A percentile compares a stretch with the other conserved stretches of the same genome.
Evolutionary conservation across 1,140 invertebrate species (phyloP).

Genomic region (Drosophila setifemur): DNA sequence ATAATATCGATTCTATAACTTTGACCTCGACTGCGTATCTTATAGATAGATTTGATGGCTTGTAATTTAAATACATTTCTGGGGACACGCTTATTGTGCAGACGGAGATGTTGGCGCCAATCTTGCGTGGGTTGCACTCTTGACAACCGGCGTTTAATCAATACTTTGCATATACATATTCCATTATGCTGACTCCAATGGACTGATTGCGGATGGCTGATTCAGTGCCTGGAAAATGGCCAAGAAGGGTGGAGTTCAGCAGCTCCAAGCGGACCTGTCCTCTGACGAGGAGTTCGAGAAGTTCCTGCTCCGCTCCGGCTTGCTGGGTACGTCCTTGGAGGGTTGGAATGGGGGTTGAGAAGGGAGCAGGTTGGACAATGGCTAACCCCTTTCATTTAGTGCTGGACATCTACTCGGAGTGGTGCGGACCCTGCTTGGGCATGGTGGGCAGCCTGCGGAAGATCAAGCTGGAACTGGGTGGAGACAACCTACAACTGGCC

Average conservation of each 20-base stretch:
- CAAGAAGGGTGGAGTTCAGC: constrained; percentile 89
- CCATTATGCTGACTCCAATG: not conserved
- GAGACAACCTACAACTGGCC: constrained; percentile 89
- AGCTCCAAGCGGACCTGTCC: constrained; percentile 90
- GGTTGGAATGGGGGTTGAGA: not conserved
- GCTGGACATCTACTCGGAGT: constrained; percentile 89
- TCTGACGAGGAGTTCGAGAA: constrained; percentile 95
- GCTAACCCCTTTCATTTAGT: constrained; percentile 13
- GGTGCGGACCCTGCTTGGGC: constrained; percentile 94
- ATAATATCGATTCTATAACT: too few relatives aligned
- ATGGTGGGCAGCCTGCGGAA: constrained; percentile 94
- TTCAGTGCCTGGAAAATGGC: constrained; percentile 80
- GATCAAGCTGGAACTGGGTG: constrained; percentile 94
- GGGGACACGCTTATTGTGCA: not conserved
- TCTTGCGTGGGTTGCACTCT: not conserved
- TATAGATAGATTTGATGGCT: too few relatives aligned
- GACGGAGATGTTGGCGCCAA: not conserved
- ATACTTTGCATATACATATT: constrained; percentile 1
- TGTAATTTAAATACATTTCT: too few relatives aligned
- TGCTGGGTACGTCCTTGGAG: constrained; percentile 86
- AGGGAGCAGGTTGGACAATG: not conserved
- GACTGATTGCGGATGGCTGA: constrained; percentile 13
- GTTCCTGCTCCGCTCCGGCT: constrained; percentile 89
- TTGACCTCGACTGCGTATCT: too few relatives aligned
- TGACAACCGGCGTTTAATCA: constrained; percentile 45